Evolutionary conservation across 2,888 invertebrate genomes (phyloP).

Genomic region (Oithona nana): DNA sequence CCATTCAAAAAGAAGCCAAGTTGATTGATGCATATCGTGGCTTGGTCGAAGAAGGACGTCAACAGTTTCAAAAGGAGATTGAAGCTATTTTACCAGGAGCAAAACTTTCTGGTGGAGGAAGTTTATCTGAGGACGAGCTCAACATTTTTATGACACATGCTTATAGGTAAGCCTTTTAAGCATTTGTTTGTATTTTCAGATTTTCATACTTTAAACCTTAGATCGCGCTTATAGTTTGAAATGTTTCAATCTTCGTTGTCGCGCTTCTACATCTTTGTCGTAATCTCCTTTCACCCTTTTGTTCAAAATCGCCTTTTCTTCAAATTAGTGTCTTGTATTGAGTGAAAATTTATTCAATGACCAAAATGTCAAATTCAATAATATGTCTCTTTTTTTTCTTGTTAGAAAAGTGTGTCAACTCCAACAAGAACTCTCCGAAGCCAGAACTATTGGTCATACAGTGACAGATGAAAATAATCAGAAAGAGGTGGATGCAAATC

Average conservation of each 20-base stretch:
- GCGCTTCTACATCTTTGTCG: too few species aligned
- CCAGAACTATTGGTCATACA: constrained; percentile 12
- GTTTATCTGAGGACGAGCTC: constrained; percentile 31
- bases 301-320: too few species aligned
- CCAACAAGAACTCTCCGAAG: constrained; percentile 17
- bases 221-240: too few species aligned
- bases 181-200: too few species aligned
- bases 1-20: constrained; percentile 17
- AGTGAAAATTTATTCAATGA: too few species aligned
- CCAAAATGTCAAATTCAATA: background rate
- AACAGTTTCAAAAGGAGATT: constrained; percentile 31
- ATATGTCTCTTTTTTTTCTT: background rate
- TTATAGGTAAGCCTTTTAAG: constrained; percentile 28
- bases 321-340: too few species aligned
- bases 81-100: constrained; percentile 51
- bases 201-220: too few species aligned
- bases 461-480: too few species aligned
- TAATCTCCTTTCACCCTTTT: too few species aligned
- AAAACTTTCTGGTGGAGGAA: constrained; percentile 30
- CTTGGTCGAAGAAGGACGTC: constrained; percentile 40
- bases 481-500: too few species aligned
- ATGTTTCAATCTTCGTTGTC: too few species aligned
- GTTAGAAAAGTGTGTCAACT: constrained; percentile 1
- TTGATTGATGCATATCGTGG: constrained; percentile 36
- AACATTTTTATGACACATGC: constrained; percentile 35